Base-by-base conservation (phyloP, 2,888 invertebrate species). In the Hermaeophaga mercurialis region DNA sequence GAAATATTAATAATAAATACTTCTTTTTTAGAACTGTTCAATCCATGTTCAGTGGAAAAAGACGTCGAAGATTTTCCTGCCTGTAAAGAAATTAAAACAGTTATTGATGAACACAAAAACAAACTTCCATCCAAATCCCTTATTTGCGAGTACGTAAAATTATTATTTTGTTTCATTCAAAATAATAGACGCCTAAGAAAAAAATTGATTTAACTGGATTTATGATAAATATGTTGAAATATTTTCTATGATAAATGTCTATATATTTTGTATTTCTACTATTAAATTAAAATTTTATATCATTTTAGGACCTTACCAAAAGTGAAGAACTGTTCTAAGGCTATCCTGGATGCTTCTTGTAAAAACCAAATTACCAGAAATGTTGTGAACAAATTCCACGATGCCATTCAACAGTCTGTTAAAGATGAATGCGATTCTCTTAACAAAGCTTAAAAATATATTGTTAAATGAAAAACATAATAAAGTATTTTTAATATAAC, bases 241-340 rank as follows among this genome's bases (percentile, higher is more conserved):
- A n/a, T n/a, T n/a, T n/a, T n/a, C n/a, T n/a, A n/a, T n/a, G n/a
- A n/a, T n/a, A n/a, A n/a, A n/a, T n/a, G n/a, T n/a, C n/a, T n/a
- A n/a, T n/a, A n/a, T n/a, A n/a, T n/a, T n/a, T n/a, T n/a, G n/a
- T n/a, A n/a, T n/a, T n/a, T n/a, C n/a, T n/a, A n/a, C n/a, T n/a
- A n/a, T n/a, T n/a, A n/a, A n/a, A n/a, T n/a, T n/a, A n/a, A n/a
- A n/a, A n/a, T n/a, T n/a, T n/a, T n/a, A n/a, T n/a, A n/a, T n/a
- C n/a, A n/a, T 46, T 46, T n/a, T 36, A 63, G 63, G 12, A 43
- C 58, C 46, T 4, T 59, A 15, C 61, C 63, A 2, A 59, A 60
- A 34, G 2, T 53, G 12, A 59, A 43, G 36, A 44, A 38, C 3
- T 63, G 63, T 19, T 34, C 43, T 0, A 61, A 56, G 31, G 45